Evolutionary conservation across 2,113 vertebrate species (phyloP).

Genomic region (Crypturellus undulatus): DNA sequence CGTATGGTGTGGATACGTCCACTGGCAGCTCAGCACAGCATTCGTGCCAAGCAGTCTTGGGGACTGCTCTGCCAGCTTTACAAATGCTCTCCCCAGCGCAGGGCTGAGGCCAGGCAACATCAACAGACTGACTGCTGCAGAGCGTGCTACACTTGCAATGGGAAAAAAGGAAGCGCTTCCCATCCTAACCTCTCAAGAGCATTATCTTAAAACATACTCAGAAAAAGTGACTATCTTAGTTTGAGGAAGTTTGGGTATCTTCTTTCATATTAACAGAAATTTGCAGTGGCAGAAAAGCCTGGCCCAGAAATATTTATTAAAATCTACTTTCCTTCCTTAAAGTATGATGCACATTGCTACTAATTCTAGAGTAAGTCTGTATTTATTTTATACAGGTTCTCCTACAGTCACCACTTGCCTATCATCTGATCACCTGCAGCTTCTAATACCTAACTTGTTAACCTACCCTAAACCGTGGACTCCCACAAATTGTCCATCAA

Average conservation of each 20-base stretch:
- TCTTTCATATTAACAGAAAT: background rate
- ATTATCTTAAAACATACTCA: background rate
- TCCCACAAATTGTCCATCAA: background rate
- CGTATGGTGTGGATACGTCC: accelerated
- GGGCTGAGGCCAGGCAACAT: background rate
- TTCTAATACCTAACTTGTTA: background rate
- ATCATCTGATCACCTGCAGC: background rate
- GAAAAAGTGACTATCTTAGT: background rate
- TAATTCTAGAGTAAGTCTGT: background rate
- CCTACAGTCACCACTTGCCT: background rate
- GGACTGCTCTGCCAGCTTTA: background rate
- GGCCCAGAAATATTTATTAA: background rate
- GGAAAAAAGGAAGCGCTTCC: background rate
- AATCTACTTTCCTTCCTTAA: background rate
- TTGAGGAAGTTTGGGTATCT: background rate
- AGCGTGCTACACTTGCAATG: background rate
- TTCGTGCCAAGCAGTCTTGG: background rate
- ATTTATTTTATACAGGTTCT: background rate
- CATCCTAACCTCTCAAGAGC: background rate
- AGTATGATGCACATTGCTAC: background rate
- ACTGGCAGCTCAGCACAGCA: background rate
- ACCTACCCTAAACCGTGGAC: background rate
- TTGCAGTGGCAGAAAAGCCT: background rate
- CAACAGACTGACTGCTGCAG: background rate
- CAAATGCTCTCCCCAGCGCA: background rate